A percentile compares a stretch with the other conserved stretches of the same genome.
Conservation (phyloP, 1,140 invertebrate species). For the Drosophila truncata region DNA sequence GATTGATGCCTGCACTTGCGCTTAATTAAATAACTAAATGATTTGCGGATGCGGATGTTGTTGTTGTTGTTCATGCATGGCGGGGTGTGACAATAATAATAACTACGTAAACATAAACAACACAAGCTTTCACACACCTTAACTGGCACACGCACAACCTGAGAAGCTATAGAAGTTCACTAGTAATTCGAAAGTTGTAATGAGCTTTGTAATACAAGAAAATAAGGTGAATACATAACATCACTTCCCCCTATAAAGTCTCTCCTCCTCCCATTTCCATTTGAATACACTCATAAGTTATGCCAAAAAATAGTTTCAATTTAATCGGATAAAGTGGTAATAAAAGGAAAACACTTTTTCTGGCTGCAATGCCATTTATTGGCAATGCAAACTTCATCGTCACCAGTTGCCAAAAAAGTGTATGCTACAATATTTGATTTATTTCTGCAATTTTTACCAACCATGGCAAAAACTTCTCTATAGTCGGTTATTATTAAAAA, state of each 20-base stretch:
- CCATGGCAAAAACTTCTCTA: slow-evolving; percentile 1
- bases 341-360: slow-evolving; percentile 14
- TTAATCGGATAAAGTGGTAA: slow-evolving; percentile 14
- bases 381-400: slow-evolving; percentile 24
- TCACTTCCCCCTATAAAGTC: background rate
- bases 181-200: slow-evolving; percentile 17
- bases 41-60: slow-evolving; percentile 59
- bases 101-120: slow-evolving; percentile 16
- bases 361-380: background rate
- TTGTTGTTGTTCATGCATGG: slow-evolving; percentile 45
- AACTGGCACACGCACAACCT: slow-evolving; percentile 8
- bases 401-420: slow-evolving; percentile 14
- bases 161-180: slow-evolving; percentile 10
- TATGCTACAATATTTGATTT: slow-evolving; percentile 20
- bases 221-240: background rate
- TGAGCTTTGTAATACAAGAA: slow-evolving; percentile 10
- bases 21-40: slow-evolving; percentile 77
- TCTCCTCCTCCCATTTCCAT: background rate
- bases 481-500: slow-evolving; percentile 19
- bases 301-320: slow-evolving; percentile 10
- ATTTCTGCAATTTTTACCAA: slow-evolving; percentile 9
- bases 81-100: slow-evolving; percentile 41
- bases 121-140: slow-evolving; percentile 30
- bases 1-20: slow-evolving; percentile 59
- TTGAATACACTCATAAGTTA: slow-evolving; percentile 1